Percentiles rank a stretch among this genome's conserved stretches.
phyloP scores from a whole-genome alignment of 1,140 invertebrate genomes.

The Magallana ariakensis region DNA sequence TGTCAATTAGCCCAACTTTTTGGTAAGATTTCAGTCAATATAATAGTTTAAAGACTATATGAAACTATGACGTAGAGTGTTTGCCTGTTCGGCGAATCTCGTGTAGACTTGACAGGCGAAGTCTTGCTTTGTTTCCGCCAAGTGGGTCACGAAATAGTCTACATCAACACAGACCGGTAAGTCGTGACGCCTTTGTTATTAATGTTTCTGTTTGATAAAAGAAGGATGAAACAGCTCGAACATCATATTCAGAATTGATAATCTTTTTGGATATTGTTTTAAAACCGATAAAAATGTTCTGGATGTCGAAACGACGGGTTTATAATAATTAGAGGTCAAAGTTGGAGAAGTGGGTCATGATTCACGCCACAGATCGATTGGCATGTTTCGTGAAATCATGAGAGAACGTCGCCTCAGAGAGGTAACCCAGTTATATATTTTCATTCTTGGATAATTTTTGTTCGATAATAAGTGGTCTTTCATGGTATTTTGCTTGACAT shows the following conservation, averaged over 20 bases:
- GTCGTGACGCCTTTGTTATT: background rate
- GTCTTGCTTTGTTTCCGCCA: constrained; percentile 51
- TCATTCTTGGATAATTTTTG: background rate
- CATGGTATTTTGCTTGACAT: background rate
- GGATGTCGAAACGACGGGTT: background rate
- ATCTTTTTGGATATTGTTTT: background rate
- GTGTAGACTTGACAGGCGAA: constrained; percentile 54
- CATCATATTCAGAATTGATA: background rate
- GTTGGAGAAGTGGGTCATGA: constrained; percentile 38
- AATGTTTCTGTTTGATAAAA: background rate
- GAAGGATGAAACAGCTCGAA: no score
- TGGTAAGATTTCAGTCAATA: background rate
- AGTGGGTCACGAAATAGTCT: constrained; percentile 49
- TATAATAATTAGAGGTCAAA: constrained; percentile 35
- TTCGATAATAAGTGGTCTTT: background rate
- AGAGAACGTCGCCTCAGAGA: constrained; percentile 5
- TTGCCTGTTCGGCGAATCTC: constrained; percentile 46
- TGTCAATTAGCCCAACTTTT: background rate
- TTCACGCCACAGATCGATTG: constrained; percentile 29
- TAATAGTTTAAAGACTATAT: background rate
- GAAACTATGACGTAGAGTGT: constrained; percentile 9
- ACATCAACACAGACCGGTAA: constrained; percentile 33
- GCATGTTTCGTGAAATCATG: background rate
- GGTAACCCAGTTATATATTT: background rate
- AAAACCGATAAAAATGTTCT: background rate